Base-by-base conservation (phyloP, 1,140 invertebrate genomes). In the Sarcophaga bullata region DNA sequence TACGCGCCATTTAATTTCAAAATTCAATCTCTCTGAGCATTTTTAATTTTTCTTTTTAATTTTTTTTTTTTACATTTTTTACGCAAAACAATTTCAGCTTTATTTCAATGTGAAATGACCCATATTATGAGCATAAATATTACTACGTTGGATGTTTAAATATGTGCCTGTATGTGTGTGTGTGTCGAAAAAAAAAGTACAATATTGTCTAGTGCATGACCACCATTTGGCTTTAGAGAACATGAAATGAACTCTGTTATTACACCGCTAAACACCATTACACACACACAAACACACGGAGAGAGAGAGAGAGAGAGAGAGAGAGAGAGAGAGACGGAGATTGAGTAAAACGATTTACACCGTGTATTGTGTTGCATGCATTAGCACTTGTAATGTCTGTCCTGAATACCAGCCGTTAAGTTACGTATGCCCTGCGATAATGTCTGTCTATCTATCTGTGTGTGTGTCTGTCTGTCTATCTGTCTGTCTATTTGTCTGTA, bases 161-260 rank as follows among this genome's bases (percentile, higher is more conserved):
- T 68, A 68, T 68, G 62, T n/a, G 11, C 15, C 13, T 58, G 15
- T 58, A 58, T n/a, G 54, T 58, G 54, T 58, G 15, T 58, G 62
- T 9, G 19, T 68, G 62, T 58, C 25, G 25, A 37, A 37, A 37
- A 37, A 37, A 37, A 58, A 58, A 68, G 19, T 68, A 19, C 15
- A 58, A 58, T 68, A 78, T 78, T 78, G 75, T 78, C 75, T 52
- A 78, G 75, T 78, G 75, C 75, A 78, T 78, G 75, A 78, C 75
- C 75, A 78, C 48, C 75, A 68, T 68, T 68, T 68, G 62, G 62
- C 62, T 68, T 68, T 19, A 19, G 19, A 68, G 19, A 68, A 68
- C 62, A 68, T 68, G 62, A 68, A 68, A 68, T 68, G 62, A 68
- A 68, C 62, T 68, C 62, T 19, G 19, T 68, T 68, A 68, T 68